Conservation (phyloP, 2,888 invertebrate genomes). For the Yponomeuta malinellus region DNA sequence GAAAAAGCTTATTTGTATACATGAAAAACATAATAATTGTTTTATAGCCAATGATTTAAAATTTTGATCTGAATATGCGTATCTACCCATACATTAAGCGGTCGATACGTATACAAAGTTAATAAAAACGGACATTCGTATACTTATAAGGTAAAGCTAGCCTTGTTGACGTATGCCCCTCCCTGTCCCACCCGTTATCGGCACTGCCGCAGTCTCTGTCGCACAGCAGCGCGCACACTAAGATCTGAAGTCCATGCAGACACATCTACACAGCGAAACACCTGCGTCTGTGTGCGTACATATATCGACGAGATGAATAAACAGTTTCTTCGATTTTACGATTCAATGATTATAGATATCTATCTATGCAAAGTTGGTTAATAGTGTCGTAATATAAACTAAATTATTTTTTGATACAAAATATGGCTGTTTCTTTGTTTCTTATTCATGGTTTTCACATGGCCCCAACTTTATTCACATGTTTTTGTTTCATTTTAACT, state of each 20-base stretch:
- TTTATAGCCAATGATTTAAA: slow-evolving; percentile 15
- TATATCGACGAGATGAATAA: slow-evolving; percentile 68
- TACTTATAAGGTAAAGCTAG: slow-evolving; percentile 69
- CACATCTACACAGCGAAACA: slow-evolving; percentile 29
- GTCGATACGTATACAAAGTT: slow-evolving; percentile 63
- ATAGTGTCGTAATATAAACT: slow-evolving; percentile 49
- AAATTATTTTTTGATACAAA: slow-evolving; percentile 32
- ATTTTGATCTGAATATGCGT: slow-evolving; percentile 41
- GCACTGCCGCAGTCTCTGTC: slow-evolving; percentile 49
- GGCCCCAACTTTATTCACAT: not conserved
- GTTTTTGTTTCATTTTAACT: not conserved
- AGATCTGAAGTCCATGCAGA: slow-evolving; percentile 21
- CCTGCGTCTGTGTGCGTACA: slow-evolving; percentile 32
- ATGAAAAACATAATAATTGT: slow-evolving; percentile 6
- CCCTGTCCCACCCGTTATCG: slow-evolving; percentile 48
- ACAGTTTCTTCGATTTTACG: slow-evolving; percentile 73
- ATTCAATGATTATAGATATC: slow-evolving; percentile 63
- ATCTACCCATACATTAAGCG: slow-evolving; percentile 63
- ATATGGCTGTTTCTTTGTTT: not conserved
- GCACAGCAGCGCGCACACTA: slow-evolving; percentile 48
- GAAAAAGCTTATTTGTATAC: slow-evolving; percentile 3
- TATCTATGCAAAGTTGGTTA: slow-evolving; percentile 67
- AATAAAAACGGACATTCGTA: slow-evolving; percentile 71
- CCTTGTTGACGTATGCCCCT: slow-evolving; percentile 60
- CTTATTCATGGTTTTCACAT: not conserved